phyloP scores from a whole-genome alignment of 2,888 invertebrate genomes.

The Dicyrtoma fusca region DNA sequence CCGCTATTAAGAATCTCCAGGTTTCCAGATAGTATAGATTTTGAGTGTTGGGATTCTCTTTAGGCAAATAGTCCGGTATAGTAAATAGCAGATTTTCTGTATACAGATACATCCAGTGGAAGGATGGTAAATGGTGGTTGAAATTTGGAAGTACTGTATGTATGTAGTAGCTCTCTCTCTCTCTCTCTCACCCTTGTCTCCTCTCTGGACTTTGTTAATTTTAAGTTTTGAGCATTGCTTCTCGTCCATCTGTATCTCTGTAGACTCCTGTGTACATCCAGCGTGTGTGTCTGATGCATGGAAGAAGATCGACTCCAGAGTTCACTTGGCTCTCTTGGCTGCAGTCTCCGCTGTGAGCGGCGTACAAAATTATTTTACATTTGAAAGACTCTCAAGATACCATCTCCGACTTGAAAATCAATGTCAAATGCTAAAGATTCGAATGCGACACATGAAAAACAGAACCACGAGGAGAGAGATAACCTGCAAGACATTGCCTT shows the following conservation, averaged over 20 bases:
- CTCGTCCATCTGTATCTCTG: background rate
- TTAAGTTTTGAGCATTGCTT: slow-evolving; percentile 13
- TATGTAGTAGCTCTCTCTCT: slow-evolving; percentile 11
- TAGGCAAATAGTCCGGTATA: too few species aligned
- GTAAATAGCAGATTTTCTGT: too few species aligned
- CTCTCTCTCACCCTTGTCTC: slow-evolving; percentile 12
- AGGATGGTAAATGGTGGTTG: too few species aligned
- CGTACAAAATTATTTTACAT: slow-evolving; percentile 56
- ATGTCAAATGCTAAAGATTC: slow-evolving; percentile 52
- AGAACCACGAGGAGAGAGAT: slow-evolving; percentile 39
- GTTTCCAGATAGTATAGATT: too few species aligned
- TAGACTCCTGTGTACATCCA: background rate
- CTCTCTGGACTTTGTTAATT: slow-evolving; percentile 13
- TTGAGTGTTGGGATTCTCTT: too few species aligned
- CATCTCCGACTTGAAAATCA: slow-evolving; percentile 55
- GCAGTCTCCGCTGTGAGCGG: slow-evolving; percentile 45
- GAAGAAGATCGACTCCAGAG: background rate
- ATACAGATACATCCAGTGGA: too few species aligned
- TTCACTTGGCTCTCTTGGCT: slow-evolving; percentile 6
- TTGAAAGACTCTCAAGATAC: slow-evolving; percentile 54
- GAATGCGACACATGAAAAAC: slow-evolving; percentile 48
- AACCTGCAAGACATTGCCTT: slow-evolving; percentile 42
- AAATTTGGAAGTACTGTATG: too few species aligned
- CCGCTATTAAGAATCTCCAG: too few species aligned
- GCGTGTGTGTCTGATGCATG: background rate